Conservation (phyloP, 2,888 invertebrate genomes). For the Adelognathus sp. region DNA sequence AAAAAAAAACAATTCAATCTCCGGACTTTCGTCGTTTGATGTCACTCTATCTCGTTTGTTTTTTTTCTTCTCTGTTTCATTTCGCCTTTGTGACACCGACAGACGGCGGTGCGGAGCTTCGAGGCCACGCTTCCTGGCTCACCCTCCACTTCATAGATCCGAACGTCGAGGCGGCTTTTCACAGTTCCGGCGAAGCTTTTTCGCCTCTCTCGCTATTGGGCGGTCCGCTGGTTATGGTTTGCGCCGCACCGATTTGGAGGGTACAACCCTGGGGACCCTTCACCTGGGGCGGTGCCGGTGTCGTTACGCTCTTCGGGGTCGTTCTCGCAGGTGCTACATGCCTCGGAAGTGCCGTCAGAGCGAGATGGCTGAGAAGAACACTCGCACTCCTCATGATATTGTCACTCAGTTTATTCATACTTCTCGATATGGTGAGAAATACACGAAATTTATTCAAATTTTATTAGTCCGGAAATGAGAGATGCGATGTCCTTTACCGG, state of each 20-base stretch:
- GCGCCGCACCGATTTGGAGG: slow-evolving; percentile 79
- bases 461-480: slow-evolving; percentile 81
- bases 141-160: slow-evolving; percentile 86
- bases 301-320: slow-evolving; percentile 76
- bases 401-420: slow-evolving; percentile 74
- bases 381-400: slow-evolving; percentile 78
- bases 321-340: slow-evolving; percentile 78
- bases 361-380: slow-evolving; percentile 77
- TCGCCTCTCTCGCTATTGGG: slow-evolving; percentile 86
- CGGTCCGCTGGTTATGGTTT: slow-evolving; percentile 85
- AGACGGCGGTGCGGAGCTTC: slow-evolving; percentile 83
- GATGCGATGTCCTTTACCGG: too few relatives aligned
- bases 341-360: slow-evolving; percentile 77
- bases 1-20: neutral
- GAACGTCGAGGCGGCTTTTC: slow-evolving; percentile 86
- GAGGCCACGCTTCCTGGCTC: slow-evolving; percentile 86
- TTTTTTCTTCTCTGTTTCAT: neutral
- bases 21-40: neutral
- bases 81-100: slow-evolving; percentile 46
- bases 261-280: slow-evolving; percentile 78
- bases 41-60: neutral
- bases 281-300: slow-evolving; percentile 78
- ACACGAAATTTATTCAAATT: slow-evolving; percentile 78
- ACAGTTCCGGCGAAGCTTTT: slow-evolving; percentile 85
- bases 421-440: slow-evolving; percentile 76